Conservation (phyloP, 1,140 invertebrate genomes). For the Lucilia cuprina region DNA sequence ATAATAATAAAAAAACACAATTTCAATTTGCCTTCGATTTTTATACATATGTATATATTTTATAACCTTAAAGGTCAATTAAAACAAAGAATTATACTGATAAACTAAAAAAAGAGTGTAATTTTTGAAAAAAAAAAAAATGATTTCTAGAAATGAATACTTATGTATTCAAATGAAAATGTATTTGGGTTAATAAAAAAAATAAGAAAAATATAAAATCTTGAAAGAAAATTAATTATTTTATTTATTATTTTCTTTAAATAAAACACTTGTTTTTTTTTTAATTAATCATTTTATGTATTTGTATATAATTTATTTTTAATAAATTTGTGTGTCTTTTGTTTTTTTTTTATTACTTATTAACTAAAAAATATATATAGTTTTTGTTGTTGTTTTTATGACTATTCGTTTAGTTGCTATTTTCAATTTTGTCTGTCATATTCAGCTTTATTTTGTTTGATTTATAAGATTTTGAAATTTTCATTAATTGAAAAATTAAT, state of each 20-base stretch:
- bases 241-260: background rate
- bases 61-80: slow-evolving; percentile 21
- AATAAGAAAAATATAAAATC: background rate
- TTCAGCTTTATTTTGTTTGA: background rate
- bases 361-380: slow-evolving; percentile 26
- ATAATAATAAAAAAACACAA: background rate
- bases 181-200: background rate
- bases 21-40: slow-evolving; percentile 32
- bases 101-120: slow-evolving; percentile 8
- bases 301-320: slow-evolving; percentile 32
- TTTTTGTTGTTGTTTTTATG: background rate
- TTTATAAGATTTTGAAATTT: background rate
- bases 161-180: background rate
- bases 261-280: background rate
- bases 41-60: background rate
- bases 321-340: slow-evolving; percentile 27
- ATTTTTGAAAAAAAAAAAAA: slow-evolving; percentile 12
- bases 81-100: background rate
- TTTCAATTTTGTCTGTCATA: background rate
- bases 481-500: no score
- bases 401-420: background rate
- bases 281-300: background rate
- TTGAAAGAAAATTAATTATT: background rate
- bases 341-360: background rate
- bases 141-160: background rate